phyloP scores from a whole-genome alignment of 2,888 invertebrate genomes.

The Brassicogethes aeneus region DNA sequence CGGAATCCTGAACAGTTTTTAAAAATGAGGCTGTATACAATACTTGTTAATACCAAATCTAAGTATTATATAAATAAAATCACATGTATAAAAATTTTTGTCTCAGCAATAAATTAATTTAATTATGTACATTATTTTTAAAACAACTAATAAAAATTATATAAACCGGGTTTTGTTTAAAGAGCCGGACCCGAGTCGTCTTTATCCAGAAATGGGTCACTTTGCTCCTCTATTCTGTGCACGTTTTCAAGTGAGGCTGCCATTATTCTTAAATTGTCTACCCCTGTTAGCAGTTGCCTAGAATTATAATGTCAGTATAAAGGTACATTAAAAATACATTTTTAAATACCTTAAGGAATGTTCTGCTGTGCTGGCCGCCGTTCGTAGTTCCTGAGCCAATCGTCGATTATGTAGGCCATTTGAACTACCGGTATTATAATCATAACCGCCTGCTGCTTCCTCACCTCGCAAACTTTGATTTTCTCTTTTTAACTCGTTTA shows the following conservation, averaged over 20 bases:
- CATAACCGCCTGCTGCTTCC: conserved; percentile 39
- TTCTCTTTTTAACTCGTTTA: conserved; percentile 44
- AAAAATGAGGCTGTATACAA: not conserved
- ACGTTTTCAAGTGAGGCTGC: conserved; percentile 54
- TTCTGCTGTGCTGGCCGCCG: conserved; percentile 57
- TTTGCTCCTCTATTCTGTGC: conserved; percentile 46
- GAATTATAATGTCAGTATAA: too few relatives aligned
- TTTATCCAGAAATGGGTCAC: conserved; percentile 41
- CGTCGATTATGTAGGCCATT: conserved; percentile 40
- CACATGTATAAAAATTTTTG: conserved; percentile 23
- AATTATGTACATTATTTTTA: conserved; percentile 18
- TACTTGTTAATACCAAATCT: conserved; percentile 11
- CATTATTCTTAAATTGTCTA: conserved; percentile 56
- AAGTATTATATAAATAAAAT: conserved; percentile 20
- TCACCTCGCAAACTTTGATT: conserved; percentile 43
- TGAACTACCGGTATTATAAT: conserved; percentile 20
- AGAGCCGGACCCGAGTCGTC: conserved; percentile 45
- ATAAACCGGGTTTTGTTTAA: conserved; percentile 9
- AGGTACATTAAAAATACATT: not conserved
- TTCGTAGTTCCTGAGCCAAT: conserved; percentile 51
- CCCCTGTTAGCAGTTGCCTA: conserved; percentile 57
- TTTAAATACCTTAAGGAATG: conserved; percentile 49
- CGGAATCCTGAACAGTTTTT: too few relatives aligned
- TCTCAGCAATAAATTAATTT: conserved; percentile 25
- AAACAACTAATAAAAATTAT: conserved; percentile 11